Conservation (phyloP, 2,113 vertebrate species). For the Pachyramphus minor region DNA sequence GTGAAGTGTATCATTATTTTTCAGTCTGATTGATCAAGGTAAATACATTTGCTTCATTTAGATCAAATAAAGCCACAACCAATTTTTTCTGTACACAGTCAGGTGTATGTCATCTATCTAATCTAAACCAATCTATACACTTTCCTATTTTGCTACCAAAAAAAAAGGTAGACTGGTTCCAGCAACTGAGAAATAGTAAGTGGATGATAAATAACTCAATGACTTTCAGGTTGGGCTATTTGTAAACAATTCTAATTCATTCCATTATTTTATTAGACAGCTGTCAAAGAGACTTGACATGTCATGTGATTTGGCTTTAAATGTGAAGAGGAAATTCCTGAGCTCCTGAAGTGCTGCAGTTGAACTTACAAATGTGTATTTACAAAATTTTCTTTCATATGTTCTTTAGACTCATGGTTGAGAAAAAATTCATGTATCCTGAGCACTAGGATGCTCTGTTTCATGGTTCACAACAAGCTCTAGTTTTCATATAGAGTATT, state of each 20-base stretch:
- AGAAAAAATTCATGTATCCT: background rate
- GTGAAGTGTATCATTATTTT: conserved; percentile 43
- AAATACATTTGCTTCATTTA: conserved; percentile 51
- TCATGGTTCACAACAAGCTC: background rate
- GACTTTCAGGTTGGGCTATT: background rate
- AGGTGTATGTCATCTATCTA: background rate
- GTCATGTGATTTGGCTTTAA: background rate
- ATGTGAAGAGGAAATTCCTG: background rate
- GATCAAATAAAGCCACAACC: conserved; percentile 1
- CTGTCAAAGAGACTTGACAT: background rate
- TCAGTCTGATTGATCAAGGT: conserved; percentile 58
- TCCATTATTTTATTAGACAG: background rate
- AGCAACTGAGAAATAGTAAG: background rate
- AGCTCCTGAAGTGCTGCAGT: background rate
- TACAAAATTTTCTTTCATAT: background rate
- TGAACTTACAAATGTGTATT: background rate
- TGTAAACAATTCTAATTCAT: background rate
- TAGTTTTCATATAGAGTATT: background rate
- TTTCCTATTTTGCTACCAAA: conserved; percentile 23
- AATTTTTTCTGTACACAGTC: background rate
- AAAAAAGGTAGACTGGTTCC: background rate
- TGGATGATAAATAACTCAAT: conserved; percentile 27
- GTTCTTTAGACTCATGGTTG: background rate
- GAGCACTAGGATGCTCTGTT: background rate
- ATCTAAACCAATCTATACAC: conserved; percentile 7